These are phyloP conservation scores for Vanessa tameamea DNA, from an alignment of 1,140 invertebrate genomes.

Conservation along the genomic window DNA sequence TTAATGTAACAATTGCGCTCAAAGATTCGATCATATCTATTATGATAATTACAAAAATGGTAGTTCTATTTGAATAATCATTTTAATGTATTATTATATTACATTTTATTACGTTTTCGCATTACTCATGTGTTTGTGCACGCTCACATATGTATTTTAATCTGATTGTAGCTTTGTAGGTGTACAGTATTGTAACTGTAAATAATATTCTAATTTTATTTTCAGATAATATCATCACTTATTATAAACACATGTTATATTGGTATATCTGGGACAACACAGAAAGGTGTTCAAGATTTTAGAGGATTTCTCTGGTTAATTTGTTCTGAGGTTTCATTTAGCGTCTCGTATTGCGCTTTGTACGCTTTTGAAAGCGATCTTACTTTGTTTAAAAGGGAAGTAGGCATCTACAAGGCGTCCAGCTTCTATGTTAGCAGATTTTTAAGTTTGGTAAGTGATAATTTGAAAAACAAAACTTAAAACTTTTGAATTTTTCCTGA, in stretches of 20 bases:
- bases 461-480: too few relatives aligned
- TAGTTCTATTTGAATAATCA: too few relatives aligned
- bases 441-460: slow-evolving; percentile 58
- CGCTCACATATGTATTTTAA: too few relatives aligned
- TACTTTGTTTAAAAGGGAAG: slow-evolving; percentile 62
- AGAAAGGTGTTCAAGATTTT: slow-evolving; percentile 64
- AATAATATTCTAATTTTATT: slow-evolving; percentile 1
- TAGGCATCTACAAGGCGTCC: slow-evolving; percentile 62
- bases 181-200: not conserved
- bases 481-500: too few relatives aligned
- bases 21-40: too few relatives aligned
- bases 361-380: slow-evolving; percentile 65
- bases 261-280: slow-evolving; percentile 61
- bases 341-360: slow-evolving; percentile 59
- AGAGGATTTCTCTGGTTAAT: slow-evolving; percentile 70
- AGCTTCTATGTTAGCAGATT: slow-evolving; percentile 61
- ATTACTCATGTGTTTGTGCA: not conserved
- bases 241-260: slow-evolving; percentile 60
- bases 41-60: too few relatives aligned
- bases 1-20: too few relatives aligned
- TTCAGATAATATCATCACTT: slow-evolving; percentile 59
- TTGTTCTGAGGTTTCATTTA: slow-evolving; percentile 66
- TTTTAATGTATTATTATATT: too few relatives aligned
- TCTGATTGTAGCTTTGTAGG: not conserved
- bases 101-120: not conserved